Evolutionary conservation across 2,888 invertebrate species (phyloP), one percentile per base, ranked within the genome.

Genomic region (Tholera decimalis): DNA sequence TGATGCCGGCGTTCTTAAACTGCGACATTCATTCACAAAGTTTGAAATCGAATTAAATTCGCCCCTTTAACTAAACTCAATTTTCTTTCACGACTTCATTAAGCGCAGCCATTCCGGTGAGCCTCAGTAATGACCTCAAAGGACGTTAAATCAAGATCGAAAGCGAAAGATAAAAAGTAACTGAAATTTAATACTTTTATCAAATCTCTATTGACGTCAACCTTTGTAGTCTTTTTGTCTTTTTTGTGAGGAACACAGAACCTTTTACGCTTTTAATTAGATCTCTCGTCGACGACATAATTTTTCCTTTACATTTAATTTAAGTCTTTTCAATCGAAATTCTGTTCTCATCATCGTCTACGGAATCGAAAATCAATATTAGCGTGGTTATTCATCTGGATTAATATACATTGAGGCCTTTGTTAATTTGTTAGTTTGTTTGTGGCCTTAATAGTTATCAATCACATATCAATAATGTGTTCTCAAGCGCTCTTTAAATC

Each of bases 1-100:
- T 89, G 87, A 91, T 88, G 86, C 83, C 85, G 84, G 82, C 88
- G 86, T 88, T 88, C 90, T 90, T 88, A 90, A 90, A 91, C 91
- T 88, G 89, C 91, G 92, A 91, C 91, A 91, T 93, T 92, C 92
- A 92, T 93, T 93, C 91, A 89, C 91, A 93, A 94, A 94, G 92
- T 94, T 94, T 92, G 92, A 89, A 94, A 93, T 93, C 93, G 92
- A 94, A 94, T 94, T 94, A 93, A 93, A 94, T 93, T 92, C 93
- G 93, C 93, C 93, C 93, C 93, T 94, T 94, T 93, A 92, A 93
- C 93, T 93, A 92, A 93, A 94, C 93, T 94, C 93, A 92, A 94
- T 94, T 94, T 93, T 93, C 93, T 92, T 93, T 92, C 92, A 93
- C 91, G 94, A 94, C 92, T 94, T 94, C 94, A 94, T 94, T 95